Evolutionary conservation across 2,113 vertebrate species (phyloP).

Genomic region (Engystomops pustulosus): DNA sequence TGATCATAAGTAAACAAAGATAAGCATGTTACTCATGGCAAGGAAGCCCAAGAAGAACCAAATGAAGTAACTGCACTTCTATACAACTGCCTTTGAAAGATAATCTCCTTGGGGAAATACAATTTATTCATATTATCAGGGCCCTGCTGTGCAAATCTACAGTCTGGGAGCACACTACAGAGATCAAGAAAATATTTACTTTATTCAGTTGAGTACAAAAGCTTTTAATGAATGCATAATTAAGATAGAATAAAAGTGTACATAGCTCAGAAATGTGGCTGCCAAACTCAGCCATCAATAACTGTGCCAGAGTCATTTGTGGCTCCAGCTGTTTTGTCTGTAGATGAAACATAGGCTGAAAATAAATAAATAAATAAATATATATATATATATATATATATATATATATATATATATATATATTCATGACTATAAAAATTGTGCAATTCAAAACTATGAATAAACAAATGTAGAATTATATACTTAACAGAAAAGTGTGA

Average conservation of each 20-base stretch:
- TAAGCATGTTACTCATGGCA: conserved; percentile 69
- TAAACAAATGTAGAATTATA: no score
- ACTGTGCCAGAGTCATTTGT: conserved; percentile 71
- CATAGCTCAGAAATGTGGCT: conserved; percentile 77
- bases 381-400: conserved; percentile 53
- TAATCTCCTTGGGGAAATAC: conserved; percentile 85
- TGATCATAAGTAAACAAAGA: conserved; percentile 68
- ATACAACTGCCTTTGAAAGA: conserved; percentile 85
- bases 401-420: conserved; percentile 4
- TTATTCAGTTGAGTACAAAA: conserved; percentile 86
- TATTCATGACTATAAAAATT: no score
- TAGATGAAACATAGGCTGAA: conserved; percentile 70
- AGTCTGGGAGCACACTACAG: conserved; percentile 83
- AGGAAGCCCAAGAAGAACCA: conserved; percentile 75
- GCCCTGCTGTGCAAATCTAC: conserved; percentile 87
- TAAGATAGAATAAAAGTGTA: conserved; percentile 80
- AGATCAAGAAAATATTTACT: conserved; percentile 90
- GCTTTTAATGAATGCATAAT: conserved; percentile 89
- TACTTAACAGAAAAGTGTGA: no score
- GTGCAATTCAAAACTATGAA: no score
- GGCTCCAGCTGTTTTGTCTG: conserved; percentile 79
- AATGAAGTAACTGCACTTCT: conserved; percentile 77
- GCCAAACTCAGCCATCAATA: conserved; percentile 80
- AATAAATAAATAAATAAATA: conserved; percentile 13
- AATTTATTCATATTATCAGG: conserved; percentile 88